Evolutionary conservation across 2,113 vertebrate species (phyloP).

Genomic region (Cygnus atratus): DNA sequence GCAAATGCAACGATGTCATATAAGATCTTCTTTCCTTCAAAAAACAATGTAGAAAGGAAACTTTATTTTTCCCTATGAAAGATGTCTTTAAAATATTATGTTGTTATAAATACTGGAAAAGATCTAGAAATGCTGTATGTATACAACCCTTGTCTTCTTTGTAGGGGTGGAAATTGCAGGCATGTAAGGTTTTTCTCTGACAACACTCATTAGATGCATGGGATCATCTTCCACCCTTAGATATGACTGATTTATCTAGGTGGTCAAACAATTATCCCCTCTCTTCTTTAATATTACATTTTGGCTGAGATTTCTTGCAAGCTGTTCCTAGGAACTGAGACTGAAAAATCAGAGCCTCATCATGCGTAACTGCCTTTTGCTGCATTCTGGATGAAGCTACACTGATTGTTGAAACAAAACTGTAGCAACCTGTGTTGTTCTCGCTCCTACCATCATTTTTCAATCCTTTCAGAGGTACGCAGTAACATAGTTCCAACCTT

Average conservation of each 20-base stretch:
- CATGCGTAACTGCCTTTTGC: background rate
- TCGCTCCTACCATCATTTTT: background rate
- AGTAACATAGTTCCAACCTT: background rate
- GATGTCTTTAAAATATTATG: background rate
- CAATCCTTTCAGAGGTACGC: background rate
- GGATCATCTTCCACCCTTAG: background rate
- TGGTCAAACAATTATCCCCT: background rate
- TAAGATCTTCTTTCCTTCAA: conserved; percentile 89
- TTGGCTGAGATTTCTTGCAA: background rate
- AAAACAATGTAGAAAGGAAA: background rate
- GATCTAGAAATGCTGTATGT: background rate
- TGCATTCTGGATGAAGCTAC: background rate
- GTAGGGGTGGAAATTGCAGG: background rate
- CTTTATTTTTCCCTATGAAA: background rate
- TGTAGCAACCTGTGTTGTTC: background rate
- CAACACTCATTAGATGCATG: background rate
- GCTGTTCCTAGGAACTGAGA: background rate
- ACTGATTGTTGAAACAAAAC: background rate
- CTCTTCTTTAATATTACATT: background rate
- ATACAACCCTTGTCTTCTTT: background rate
- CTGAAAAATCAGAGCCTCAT: background rate
- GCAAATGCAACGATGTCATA: conserved; percentile 96
- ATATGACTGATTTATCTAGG: background rate
- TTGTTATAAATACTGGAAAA: background rate
- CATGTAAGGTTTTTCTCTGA: background rate